These are phyloP conservation scores for Sesamia nonagrioides DNA, from an alignment of 1,140 invertebrate genomes.

Conservation along the genomic window DNA sequence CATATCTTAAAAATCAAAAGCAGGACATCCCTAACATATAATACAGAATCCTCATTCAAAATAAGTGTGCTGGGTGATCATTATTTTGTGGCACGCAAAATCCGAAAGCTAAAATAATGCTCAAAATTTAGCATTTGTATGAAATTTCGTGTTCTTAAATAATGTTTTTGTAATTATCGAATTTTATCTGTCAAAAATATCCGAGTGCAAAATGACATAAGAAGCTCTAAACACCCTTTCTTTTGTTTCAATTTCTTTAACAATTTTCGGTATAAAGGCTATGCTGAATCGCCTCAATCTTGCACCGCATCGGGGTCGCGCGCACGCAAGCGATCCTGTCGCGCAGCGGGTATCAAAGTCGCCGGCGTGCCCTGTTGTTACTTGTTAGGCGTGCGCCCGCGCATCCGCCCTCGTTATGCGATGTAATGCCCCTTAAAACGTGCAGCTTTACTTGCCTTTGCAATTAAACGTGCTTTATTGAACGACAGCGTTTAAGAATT, in stretches of 20 bases:
- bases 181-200: background rate
- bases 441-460: constrained; percentile 27
- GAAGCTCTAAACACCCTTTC: background rate
- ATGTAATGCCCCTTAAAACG: constrained; percentile 42
- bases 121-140: too few species aligned
- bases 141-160: too few species aligned
- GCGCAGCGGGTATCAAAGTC: constrained; percentile 71
- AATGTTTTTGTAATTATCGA: background rate
- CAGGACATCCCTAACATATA: too few species aligned
- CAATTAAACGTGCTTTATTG: constrained; percentile 43
- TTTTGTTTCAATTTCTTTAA: background rate
- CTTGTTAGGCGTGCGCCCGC: constrained; percentile 61
- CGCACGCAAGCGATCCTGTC: constrained; percentile 69
- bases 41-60: too few species aligned
- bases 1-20: too few species aligned
- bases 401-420: constrained; percentile 60
- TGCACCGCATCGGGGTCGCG: constrained; percentile 45
- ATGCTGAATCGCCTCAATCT: constrained; percentile 55
- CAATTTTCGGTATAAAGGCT: constrained; percentile 22
- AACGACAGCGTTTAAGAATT: constrained; percentile 17
- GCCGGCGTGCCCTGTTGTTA: constrained; percentile 64
- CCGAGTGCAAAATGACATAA: background rate
- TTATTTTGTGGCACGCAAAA: too few species aligned
- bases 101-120: too few species aligned
- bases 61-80: too few species aligned